Conservation (phyloP, 1,140 invertebrate genomes). For the Anoplolepis gracilipes region DNA sequence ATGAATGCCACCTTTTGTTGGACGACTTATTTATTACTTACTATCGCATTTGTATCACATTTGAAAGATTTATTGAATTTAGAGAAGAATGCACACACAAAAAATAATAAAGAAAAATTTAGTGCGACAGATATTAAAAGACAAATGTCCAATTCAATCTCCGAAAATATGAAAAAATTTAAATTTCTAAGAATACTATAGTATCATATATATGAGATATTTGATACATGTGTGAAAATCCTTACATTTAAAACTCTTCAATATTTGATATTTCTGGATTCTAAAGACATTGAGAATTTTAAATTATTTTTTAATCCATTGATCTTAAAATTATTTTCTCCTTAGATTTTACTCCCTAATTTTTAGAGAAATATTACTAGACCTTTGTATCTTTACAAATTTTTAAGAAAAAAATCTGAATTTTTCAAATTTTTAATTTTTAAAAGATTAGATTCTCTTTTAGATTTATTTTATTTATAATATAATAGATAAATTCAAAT, state of each 20-base stretch:
- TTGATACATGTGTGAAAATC: no score
- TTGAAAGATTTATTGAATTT: not conserved
- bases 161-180: not conserved
- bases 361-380: not conserved
- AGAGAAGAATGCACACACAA: not conserved
- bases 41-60: slow-evolving; percentile 18
- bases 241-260: not conserved
- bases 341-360: not conserved
- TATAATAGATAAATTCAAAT: slow-evolving; percentile 49
- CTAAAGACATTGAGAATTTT: no score
- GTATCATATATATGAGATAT: not conserved
- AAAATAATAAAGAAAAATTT: not conserved
- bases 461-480: not conserved
- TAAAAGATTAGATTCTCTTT: not conserved
- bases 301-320: not conserved
- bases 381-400: not conserved
- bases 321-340: not conserved
- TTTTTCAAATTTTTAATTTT: not conserved
- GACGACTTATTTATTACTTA: slow-evolving; percentile 35
- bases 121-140: not conserved
- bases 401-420: not conserved
- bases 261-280: no score
- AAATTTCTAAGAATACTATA: not conserved
- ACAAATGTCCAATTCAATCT: not conserved
- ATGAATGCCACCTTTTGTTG: not conserved